Base-by-base conservation (phyloP, 2,113 vertebrate species). In the Machaerirhynchus nigripectus region DNA sequence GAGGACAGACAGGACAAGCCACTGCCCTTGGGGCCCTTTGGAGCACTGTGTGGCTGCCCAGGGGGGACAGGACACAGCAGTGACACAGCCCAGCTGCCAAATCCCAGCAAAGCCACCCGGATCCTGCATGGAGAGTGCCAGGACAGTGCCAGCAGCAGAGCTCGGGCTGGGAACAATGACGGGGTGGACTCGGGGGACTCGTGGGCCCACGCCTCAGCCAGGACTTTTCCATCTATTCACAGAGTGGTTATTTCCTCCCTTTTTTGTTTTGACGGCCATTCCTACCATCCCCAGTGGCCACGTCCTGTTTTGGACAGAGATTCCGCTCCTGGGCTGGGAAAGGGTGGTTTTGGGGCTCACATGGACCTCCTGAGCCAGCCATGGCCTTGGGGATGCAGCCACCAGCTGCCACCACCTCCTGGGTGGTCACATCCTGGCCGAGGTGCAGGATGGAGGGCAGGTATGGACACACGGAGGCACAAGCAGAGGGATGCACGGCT, bases 361-460 rank as follows among this genome's bases (percentile, higher is more conserved):
- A 10, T 77, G 85, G 53, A 42, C 46, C 35, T 5, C 39, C 33
- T 0, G 3, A 94, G 65, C 27, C 5, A 15, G 55, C 44, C 64
- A 5, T 1, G 2, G 59, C 40, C 37, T 24, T 0, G 0, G 52
- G 59, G 31, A 17, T 4, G 5, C 1, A 6, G 75, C 46, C 65
- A 70, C 46, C 68, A 31, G 27, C 59, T 40, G 79, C 79, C 75
- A 70, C 27, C 74, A 60, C 30, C 68, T 39, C 57, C 73, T 35
- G 60, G 1, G 0, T 0, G 6, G 78, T n/a, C 53, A 37, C 78
- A 20, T 7, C 63, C 75, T 53, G 19, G 39, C n/a, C 18, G 0
- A 0, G 3, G 67, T 8, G 53, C 6, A 9, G 70, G 37, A 27
- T 1, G 2, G 9, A 39, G 30, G 61, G 42, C 23, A 18, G 63